phyloP scores from a whole-genome alignment of 2,888 invertebrate species.

The Zeuzera pyrina region DNA sequence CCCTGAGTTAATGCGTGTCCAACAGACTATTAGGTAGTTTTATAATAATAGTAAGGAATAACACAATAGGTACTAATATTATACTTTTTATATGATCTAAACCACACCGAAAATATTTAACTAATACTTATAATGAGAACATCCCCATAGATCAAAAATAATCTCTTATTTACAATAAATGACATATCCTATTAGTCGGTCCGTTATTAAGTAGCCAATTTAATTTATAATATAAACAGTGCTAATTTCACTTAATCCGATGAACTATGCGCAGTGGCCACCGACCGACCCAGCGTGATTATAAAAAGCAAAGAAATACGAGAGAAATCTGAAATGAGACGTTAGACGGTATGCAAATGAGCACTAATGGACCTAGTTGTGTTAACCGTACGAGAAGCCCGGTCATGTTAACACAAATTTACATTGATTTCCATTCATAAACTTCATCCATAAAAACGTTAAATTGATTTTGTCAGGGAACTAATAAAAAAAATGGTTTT shows the following conservation, averaged over 20 bases:
- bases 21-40: too few species aligned
- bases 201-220: constrained; percentile 36
- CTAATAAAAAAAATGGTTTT: too few species aligned
- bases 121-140: too few species aligned
- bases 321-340: constrained; percentile 49
- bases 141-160: background rate
- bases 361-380: constrained; percentile 39
- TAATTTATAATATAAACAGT: constrained; percentile 40
- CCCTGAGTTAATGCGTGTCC: too few species aligned
- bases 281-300: constrained; percentile 5
- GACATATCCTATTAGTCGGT: constrained; percentile 21
- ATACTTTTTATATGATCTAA: too few species aligned
- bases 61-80: too few species aligned
- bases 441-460: constrained; percentile 1
- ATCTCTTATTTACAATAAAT: constrained; percentile 25
- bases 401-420: constrained; percentile 32
- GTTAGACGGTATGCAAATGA: constrained; percentile 42
- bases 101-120: too few species aligned
- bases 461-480: background rate
- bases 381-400: constrained; percentile 32
- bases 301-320: constrained; percentile 20
- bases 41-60: too few species aligned
- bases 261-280: constrained; percentile 28
- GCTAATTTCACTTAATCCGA: constrained; percentile 48
- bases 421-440: constrained; percentile 46